Evolutionary conservation across 2,113 vertebrate species (phyloP), one percentile per base, ranked within the genome.

Genomic region (Leptosomus discolor): DNA sequence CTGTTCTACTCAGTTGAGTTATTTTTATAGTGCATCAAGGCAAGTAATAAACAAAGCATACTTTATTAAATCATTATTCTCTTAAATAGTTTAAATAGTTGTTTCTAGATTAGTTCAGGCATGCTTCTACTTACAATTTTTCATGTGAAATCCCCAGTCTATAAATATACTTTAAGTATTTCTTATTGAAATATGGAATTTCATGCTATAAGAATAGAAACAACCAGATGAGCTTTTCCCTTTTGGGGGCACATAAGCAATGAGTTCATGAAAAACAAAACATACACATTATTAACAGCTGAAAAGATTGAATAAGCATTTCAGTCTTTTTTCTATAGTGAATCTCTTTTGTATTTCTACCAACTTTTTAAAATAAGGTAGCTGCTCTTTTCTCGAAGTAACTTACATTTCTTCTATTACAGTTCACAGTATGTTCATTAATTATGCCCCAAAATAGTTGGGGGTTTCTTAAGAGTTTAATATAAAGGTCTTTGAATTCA

Each of bases 21-120:
- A 93, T 94, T 97, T 97, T 97, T 94, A 57, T 54, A 88, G 63
- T 75, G 16, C 27, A 68, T 43, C 76, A 91, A 88, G 65, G 70
- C 80, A 83, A 88, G 32, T 27, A 57, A 91, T 73, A 95, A 94
- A 73, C 48, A 96, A 91, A 94, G 32, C 32, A 61, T 86, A 48
- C 11, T 80, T 94, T 85, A 89, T 80, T 85, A 85, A 79, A 51
- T 64, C 69, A 54, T 94, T 90, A 50, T 73, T 65, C 57, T 82
- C 53, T 82, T 73, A 79, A 78, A 78, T 63, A 91, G 43, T 46
- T 85, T 61, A 92, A 96, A 63, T 69, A 71, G 69, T 32, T 20
- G 5, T 61, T 95, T 90, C 69, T 71, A 65, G 36, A 88, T 82
- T 85, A 91, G 36, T 68, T 82, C 50, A 57, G 61, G 6, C 34